phyloP scores from a whole-genome alignment of 2,797 vertebrate genomes.

The Ctenosaura bakeri region DNA sequence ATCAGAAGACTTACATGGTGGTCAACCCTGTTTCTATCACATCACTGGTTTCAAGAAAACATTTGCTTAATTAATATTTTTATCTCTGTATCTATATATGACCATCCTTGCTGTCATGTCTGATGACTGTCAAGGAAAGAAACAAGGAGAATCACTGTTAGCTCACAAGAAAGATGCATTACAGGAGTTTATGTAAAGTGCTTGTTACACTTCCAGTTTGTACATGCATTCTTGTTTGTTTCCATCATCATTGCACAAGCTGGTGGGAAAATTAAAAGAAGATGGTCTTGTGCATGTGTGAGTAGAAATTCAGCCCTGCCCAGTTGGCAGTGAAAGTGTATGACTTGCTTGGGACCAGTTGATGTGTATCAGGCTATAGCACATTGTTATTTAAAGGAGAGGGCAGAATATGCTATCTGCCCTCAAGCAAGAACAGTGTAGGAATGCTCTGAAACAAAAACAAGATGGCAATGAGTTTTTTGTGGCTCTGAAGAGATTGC shows the following conservation, averaged over 20 bases:
- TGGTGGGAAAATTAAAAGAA: constrained; percentile 8
- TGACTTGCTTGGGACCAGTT: neutral
- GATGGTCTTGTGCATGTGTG: rapidly evolving
- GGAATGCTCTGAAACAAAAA: neutral
- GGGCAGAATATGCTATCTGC: neutral
- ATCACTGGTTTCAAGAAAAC: neutral
- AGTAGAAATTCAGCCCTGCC: neutral
- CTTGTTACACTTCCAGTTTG: constrained; percentile 11
- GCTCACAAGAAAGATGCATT: neutral
- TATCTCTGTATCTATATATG: neutral
- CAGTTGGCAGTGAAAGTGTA: neutral
- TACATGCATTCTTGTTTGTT: neutral
- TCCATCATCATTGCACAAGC: neutral
- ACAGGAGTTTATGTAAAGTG: neutral
- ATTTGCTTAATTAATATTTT: constrained; percentile 9
- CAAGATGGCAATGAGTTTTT: neutral
- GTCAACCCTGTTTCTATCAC: too few relatives aligned
- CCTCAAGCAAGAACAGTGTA: neutral
- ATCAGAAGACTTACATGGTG: too few relatives aligned
- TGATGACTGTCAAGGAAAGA: neutral
- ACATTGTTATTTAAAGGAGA: neutral
- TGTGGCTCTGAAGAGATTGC: neutral
- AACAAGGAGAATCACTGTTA: neutral
- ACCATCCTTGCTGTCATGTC: neutral
- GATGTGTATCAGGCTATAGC: neutral